Conservation (phyloP, 2,113 vertebrate species). For the Triplophysa tibetana region DNA sequence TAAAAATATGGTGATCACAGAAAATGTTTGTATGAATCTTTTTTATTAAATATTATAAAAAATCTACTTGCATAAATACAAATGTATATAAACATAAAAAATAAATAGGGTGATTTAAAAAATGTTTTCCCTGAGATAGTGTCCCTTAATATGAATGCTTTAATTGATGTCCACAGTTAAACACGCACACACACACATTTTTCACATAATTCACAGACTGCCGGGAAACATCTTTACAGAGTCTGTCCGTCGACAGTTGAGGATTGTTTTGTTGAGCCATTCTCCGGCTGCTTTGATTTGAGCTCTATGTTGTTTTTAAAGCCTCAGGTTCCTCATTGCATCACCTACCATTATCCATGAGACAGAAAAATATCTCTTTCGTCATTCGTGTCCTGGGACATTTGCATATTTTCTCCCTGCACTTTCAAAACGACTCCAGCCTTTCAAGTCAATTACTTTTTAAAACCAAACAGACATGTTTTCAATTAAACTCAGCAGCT, state of each 20-base stretch:
- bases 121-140: conserved; percentile 13
- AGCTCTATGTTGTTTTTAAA: conserved; percentile 57
- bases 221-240: conserved; percentile 39
- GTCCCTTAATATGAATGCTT: not conserved
- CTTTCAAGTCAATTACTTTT: no score
- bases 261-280: conserved; percentile 33
- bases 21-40: no score
- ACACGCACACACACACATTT: not conserved
- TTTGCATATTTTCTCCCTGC: not conserved
- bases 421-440: no score
- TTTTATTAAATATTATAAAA: no score
- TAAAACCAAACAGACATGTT: conserved; percentile 52
- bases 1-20: no score
- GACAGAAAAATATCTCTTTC: conserved; percentile 55
- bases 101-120: not conserved
- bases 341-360: conserved; percentile 56
- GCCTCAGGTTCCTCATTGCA: conserved; percentile 54
- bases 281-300: conserved; percentile 60
- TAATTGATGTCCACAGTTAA: not conserved
- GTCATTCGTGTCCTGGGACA: conserved; percentile 13
- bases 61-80: not conserved
- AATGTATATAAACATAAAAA: not conserved
- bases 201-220: conserved; percentile 4
- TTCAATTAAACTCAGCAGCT: conserved; percentile 44
- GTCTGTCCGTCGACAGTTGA: conserved; percentile 61